These are phyloP conservation scores for Hyla sarda DNA, from an alignment of 2,113 vertebrate species.

Conservation along the genomic window DNA sequence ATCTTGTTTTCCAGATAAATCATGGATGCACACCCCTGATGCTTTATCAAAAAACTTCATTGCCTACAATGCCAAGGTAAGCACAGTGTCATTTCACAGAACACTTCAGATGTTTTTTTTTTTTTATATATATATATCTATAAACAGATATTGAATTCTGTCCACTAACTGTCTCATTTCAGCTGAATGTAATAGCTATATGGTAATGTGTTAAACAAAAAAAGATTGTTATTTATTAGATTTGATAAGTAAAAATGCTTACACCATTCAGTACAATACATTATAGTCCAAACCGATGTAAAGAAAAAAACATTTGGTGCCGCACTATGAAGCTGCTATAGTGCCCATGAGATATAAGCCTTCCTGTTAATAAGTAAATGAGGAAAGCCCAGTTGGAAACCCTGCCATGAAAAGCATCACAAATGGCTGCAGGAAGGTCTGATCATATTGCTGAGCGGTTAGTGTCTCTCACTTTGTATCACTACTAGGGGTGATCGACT, in stretches of 20 bases:
- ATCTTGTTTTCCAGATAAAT: slow-evolving; percentile 91
- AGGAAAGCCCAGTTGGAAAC: too few relatives aligned
- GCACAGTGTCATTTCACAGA: slow-evolving; percentile 57
- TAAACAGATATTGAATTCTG: not conserved
- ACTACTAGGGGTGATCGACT: too few relatives aligned
- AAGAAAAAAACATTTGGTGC: too few relatives aligned
- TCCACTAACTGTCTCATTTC: not conserved
- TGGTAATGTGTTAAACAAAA: not conserved
- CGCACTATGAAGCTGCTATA: too few relatives aligned
- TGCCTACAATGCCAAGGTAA: slow-evolving; percentile 95
- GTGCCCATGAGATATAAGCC: too few relatives aligned
- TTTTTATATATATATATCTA: too few relatives aligned
- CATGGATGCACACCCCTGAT: slow-evolving; percentile 98
- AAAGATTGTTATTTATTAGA: not conserved
- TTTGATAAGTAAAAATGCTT: not conserved
- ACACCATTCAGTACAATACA: not conserved
- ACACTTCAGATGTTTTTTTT: slow-evolving; percentile 38
- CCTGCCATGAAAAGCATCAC: too few relatives aligned
- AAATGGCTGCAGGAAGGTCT: too few relatives aligned
- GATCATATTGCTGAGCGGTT: too few relatives aligned
- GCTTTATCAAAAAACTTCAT: slow-evolving; percentile 98
- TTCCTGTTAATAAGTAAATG: not conserved
- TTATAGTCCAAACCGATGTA: not conserved
- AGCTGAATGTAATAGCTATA: not conserved
- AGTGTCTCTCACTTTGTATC: too few relatives aligned